phyloP scores from a whole-genome alignment of 1,140 invertebrate species.

The Diabrotica virgifera region DNA sequence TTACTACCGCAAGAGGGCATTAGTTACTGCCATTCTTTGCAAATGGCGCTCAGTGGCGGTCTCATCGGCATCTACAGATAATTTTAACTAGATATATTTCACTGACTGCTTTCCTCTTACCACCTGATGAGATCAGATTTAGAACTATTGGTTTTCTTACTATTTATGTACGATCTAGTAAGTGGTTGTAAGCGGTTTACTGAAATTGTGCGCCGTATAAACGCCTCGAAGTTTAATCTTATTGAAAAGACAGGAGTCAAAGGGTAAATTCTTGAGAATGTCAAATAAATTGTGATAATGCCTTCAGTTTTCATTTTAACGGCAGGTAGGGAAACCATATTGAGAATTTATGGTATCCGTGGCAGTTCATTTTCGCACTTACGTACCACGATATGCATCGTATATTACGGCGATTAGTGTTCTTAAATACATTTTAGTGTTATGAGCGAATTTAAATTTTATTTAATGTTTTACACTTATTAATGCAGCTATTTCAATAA shows the following conservation, averaged over 20 bases:
- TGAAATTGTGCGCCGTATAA: slow-evolving; percentile 23
- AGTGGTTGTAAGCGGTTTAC: slow-evolving; percentile 28
- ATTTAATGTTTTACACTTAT: slow-evolving; percentile 11
- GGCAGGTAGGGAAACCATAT: slow-evolving; percentile 18
- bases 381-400: slow-evolving; percentile 9
- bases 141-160: slow-evolving; percentile 36
- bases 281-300: slow-evolving; percentile 23
- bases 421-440: slow-evolving; percentile 7
- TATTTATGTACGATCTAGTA: slow-evolving; percentile 27
- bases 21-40: slow-evolving; percentile 41
- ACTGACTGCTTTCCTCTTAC: slow-evolving; percentile 32
- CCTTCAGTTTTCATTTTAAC: slow-evolving; percentile 19
- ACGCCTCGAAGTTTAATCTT: slow-evolving; percentile 14
- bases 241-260: slow-evolving; percentile 22
- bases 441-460: slow-evolving; percentile 11
- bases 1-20: slow-evolving; percentile 36
- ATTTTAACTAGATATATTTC: slow-evolving; percentile 38
- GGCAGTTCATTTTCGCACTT: slow-evolving; percentile 18
- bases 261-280: slow-evolving; percentile 20
- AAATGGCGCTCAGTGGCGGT: slow-evolving; percentile 37
- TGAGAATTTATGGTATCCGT: slow-evolving; percentile 13
- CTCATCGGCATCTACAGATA: slow-evolving; percentile 37
- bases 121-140: slow-evolving; percentile 41
- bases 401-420: slow-evolving; percentile 13
- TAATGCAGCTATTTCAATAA: background rate